These are phyloP conservation scores for Thinocorus orbignyianus DNA, from an alignment of 2,113 vertebrate genomes.

Conservation along the genomic window DNA sequence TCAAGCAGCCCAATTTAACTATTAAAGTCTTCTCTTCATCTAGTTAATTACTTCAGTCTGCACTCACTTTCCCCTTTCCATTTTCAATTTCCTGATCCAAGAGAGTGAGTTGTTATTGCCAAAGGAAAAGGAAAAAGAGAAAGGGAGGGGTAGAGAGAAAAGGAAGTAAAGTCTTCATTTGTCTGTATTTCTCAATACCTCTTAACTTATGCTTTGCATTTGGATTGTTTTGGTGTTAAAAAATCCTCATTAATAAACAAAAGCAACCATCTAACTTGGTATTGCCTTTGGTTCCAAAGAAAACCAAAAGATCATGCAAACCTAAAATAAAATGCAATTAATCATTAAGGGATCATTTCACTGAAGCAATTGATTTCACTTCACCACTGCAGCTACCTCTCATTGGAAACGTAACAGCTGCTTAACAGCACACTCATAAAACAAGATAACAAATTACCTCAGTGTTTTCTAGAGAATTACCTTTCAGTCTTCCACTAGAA, in stretches of 20 bases:
- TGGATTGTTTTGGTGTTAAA: neutral
- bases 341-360: slow-evolving; percentile 15
- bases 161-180: neutral
- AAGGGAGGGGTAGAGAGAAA: neutral
- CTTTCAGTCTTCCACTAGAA: neutral
- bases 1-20: neutral
- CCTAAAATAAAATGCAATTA: neutral
- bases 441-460: neutral
- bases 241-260: slow-evolving; percentile 6
- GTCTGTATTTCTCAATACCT: neutral
- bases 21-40: neutral
- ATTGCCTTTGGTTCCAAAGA: neutral
- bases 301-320: neutral
- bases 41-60: neutral
- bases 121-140: neutral
- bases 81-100: neutral
- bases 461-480: neutral
- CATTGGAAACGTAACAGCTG: neutral
- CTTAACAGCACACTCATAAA: slow-evolving; percentile 1
- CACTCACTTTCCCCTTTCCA: neutral
- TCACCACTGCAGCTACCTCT: neutral
- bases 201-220: neutral
- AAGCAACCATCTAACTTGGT: neutral
- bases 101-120: neutral
- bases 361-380: slow-evolving; percentile 35